Conservation (phyloP, 2,888 invertebrate species). For the Lasioglossum morio region DNA sequence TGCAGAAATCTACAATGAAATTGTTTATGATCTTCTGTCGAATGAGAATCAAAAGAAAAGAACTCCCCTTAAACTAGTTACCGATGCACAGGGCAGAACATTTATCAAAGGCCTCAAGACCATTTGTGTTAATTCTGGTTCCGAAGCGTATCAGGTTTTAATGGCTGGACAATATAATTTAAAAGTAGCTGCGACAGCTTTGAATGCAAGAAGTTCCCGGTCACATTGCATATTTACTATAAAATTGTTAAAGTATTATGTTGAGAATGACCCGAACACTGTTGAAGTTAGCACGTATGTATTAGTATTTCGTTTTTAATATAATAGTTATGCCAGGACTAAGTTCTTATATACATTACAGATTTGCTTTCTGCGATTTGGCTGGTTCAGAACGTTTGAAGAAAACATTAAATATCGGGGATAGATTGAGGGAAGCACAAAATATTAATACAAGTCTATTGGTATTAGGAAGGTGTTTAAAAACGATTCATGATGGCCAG, state of each 20-base stretch:
- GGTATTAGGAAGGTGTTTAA: constrained; percentile 93
- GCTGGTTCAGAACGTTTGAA: constrained; percentile 96
- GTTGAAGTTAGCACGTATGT: constrained; percentile 80
- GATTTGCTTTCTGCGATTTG: constrained; percentile 93
- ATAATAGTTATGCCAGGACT: constrained; percentile 10
- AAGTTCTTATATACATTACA: constrained; percentile 73
- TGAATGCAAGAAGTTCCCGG: constrained; percentile 94
- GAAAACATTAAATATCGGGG: constrained; percentile 93
- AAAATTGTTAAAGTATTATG: constrained; percentile 89
- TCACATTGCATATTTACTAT: constrained; percentile 97
- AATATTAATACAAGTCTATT: constrained; percentile 96
- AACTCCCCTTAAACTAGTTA: constrained; percentile 77
- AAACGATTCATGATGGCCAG: constrained; percentile 86
- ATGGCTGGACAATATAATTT: constrained; percentile 92
- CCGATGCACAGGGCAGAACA: constrained; percentile 77
- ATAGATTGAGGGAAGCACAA: constrained; percentile 93
- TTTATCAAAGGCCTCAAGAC: constrained; percentile 84
- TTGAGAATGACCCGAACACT: constrained; percentile 74
- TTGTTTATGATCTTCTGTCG: constrained; percentile 92
- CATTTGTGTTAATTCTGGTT: constrained; percentile 89
- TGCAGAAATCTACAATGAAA: constrained; percentile 96
- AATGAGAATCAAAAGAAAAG: constrained; percentile 79
- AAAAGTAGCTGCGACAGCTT: constrained; percentile 92
- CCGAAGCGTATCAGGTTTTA: constrained; percentile 95
- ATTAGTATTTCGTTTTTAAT: background rate